Base-by-base conservation (phyloP, 2,797 vertebrate genomes). In the Scolopax rusticola region DNA sequence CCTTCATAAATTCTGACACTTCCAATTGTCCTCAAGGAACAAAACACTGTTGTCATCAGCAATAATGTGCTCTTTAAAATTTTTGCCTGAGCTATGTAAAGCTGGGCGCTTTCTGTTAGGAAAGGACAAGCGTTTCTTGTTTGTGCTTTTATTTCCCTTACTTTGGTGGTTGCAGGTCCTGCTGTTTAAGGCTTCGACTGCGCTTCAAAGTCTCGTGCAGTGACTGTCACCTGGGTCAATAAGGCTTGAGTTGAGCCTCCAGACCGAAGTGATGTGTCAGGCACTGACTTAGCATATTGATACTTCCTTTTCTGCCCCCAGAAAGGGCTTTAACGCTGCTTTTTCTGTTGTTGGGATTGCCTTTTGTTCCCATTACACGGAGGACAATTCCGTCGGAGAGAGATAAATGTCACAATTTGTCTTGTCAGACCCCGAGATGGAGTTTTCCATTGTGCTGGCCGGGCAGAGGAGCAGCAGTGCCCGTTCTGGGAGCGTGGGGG, bases 321-420 rank as follows among this genome's bases (percentile, higher is more conserved):
- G 45, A 73, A 89, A 82, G 38, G 74, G 7, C 57, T 89, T 90
- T 67, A 93, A 86, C 38, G 21, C 59, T 28, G 78, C 84, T 63
- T 83, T 64, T 79, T 94, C 77, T 91, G 80, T 64, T 64, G 33
- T 60, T 61, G 59, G 63, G 81, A 50, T 69, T 87, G 84, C 84
- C 79, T 88, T 88, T 93, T 91, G 67, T 95, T 96, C 76, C 82
- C 38, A 48, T 97, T 95, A 95, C 57, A 5, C 4, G 6, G 80
- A 96, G 78, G 85, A 92, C 81, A 73, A n/a, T 82, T 82, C 83
- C 36, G 61, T 19, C 75, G 77, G 71, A 93, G 93, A 87, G 69
- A 95, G 96, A 93, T 91, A 91, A 94, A 97, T 97, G 57, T 89
- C 93, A 71, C 96, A 38, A 95, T 97, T 97, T 96, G 92, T 80